phyloP scores from a whole-genome alignment of 2,888 invertebrate genomes.

The Brenthis hecate region DNA sequence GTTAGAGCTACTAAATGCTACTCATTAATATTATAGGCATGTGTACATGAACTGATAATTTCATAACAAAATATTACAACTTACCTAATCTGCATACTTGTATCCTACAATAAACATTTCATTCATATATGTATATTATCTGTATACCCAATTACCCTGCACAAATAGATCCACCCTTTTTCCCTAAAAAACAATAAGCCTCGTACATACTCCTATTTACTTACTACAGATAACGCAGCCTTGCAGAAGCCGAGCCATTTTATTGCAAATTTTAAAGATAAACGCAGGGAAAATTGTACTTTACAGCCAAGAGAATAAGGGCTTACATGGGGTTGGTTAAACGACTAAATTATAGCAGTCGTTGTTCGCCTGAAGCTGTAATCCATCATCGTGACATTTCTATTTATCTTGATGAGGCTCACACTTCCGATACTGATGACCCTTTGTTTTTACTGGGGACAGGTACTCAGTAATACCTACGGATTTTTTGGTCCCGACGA shows the following conservation, averaged over 20 bases:
- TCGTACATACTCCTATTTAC: slow-evolving; percentile 60
- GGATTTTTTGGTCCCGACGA: slow-evolving; percentile 32
- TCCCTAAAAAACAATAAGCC: slow-evolving; percentile 46
- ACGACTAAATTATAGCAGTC: slow-evolving; percentile 49
- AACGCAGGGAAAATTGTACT: slow-evolving; percentile 46
- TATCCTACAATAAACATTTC: slow-evolving; percentile 16
- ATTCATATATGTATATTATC: slow-evolving; percentile 34
- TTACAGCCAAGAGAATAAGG: slow-evolving; percentile 44
- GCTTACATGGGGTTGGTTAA: slow-evolving; percentile 39
- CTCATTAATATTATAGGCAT: too few relatives aligned
- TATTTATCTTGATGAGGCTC: slow-evolving; percentile 78
- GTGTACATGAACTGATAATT: too few relatives aligned
- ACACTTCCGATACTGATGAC: slow-evolving; percentile 73
- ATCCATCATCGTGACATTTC: slow-evolving; percentile 79
- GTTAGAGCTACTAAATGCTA: too few relatives aligned
- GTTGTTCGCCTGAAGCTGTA: slow-evolving; percentile 57
- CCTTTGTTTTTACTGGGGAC: slow-evolving; percentile 56
- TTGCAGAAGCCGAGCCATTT: slow-evolving; percentile 52
- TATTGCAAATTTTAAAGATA: slow-evolving; percentile 40
- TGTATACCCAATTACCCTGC: slow-evolving; percentile 44
- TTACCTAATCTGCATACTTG: neutral
- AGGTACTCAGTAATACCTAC: slow-evolving; percentile 38
- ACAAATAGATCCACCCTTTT: slow-evolving; percentile 44
- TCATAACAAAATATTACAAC: neutral
- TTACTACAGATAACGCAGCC: slow-evolving; percentile 61